Base-by-base conservation (phyloP, 2,113 vertebrate genomes). In the Planiliza haematocheilus region DNA sequence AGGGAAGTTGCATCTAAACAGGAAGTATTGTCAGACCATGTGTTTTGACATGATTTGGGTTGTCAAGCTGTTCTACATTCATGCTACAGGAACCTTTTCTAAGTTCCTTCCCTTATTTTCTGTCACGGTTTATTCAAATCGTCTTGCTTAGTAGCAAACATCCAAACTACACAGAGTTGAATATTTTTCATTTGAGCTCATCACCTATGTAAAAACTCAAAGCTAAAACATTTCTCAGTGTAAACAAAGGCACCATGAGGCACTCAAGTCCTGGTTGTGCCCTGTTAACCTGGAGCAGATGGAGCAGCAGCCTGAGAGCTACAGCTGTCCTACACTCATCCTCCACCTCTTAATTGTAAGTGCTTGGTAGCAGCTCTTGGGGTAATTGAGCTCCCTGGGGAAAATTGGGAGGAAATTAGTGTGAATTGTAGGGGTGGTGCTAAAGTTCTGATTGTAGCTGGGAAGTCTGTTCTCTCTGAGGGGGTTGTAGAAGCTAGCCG, bases 381-480 rank as follows among this genome's bases (percentile, higher is more conserved):
- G 52, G 75, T 80, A 85, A 84, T 86, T 83, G 76, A 83, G 67
- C 79, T 74, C 89, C 86, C 80, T 38, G 17, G 88, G 88, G 87
- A 88, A 48, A 82, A 83, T 24, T 53, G 10, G n/a, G 62, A 57
- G 83, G 67, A 79, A 80, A 88, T 85, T 61, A 81, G 74, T 67
- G 77, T 72, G 81, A 92, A 89, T 50, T 85, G 82, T 58, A 69
- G 79, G 87, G 83, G 82, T 74, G 86, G 85, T 79, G 74, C 76
- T 56, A 36, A 43, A 76, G 46, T 81, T 34, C 63, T 86, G 81
- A 88, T 83, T 83, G 84, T 49, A 60, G 81, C 74, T 24, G 49
- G 12, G 30, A 77, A 79, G 79, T 81, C 75, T 79, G 83, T 68
- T 89, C 82, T 69, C 83, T 86, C 84, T 34, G 39, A 64, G 84